Evolutionary conservation across 2,888 invertebrate genomes (phyloP).

Genomic region (Autographa pulchrina): DNA sequence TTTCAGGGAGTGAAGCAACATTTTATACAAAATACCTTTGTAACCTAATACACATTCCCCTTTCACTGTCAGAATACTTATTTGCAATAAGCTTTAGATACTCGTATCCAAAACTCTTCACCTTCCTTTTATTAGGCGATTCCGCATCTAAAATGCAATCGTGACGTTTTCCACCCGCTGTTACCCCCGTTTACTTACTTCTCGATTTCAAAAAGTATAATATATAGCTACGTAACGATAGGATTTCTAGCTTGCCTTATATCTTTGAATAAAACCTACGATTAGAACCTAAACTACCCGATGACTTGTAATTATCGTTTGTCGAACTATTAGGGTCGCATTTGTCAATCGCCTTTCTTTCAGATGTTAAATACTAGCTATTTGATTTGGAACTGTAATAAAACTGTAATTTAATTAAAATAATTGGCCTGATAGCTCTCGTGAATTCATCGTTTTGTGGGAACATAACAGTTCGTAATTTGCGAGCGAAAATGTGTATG

Average conservation of each 20-base stretch:
- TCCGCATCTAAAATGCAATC: slow-evolving; percentile 73
- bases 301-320: slow-evolving; percentile 46
- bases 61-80: background rate
- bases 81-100: background rate
- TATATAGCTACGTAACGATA: slow-evolving; percentile 47
- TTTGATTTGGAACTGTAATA: slow-evolving; percentile 42
- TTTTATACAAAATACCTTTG: background rate
- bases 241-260: slow-evolving; percentile 48
- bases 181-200: slow-evolving; percentile 59
- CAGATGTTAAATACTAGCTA: slow-evolving; percentile 23
- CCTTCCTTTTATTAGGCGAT: slow-evolving; percentile 62
- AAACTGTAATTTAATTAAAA: slow-evolving; percentile 26
- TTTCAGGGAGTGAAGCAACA: too few relatives aligned
- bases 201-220: slow-evolving; percentile 45
- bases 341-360: slow-evolving; percentile 30
- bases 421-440: slow-evolving; percentile 22
- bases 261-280: slow-evolving; percentile 45
- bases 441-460: slow-evolving; percentile 27
- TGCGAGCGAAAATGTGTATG: slow-evolving; percentile 18
- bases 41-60: background rate
- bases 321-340: slow-evolving; percentile 38
- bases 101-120: slow-evolving; percentile 47
- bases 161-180: slow-evolving; percentile 62
- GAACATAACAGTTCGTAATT: slow-evolving; percentile 36
- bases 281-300: slow-evolving; percentile 29